Evolutionary conservation across 2,888 invertebrate genomes (phyloP), one percentile per base, ranked within the genome.

Genomic region (Pasiphila rectangulata): DNA sequence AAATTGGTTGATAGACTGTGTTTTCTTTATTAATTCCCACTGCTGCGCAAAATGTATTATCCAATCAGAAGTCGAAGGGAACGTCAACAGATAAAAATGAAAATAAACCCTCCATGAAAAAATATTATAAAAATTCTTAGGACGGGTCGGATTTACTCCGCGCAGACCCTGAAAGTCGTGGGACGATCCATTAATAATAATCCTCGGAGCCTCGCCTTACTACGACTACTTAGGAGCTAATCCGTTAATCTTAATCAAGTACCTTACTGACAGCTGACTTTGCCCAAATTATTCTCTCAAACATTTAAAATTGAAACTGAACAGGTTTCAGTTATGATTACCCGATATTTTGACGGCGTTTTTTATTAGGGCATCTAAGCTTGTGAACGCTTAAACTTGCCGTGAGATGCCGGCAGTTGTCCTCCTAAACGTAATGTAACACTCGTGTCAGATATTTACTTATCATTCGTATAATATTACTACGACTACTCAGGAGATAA

Each of bases 201-300:
- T 64, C 60, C 56, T 53, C 23, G 51, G 51, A 45, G 54, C 58
- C 64, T 50, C 36, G 63, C 63, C 68, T 64, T 63, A 61, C 62
- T 59, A 64, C 51, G 61, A 67, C 68, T 65, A 56, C 66, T 67
- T 65, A 39, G 56, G 43, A 59, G 57, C 56, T 64, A 63, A 69
- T 65, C 62, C 69, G 69, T 72, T 73, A 69, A 75, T 75, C 74
- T 75, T 69, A 68, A 72, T 72, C 69, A 69, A 68, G 61, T 67
- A 61, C 59, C 56, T 54, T 60, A 66, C 69, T 71, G 72, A 75
- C 65, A 67, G 67, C 62, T 61, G 63, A 67, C 60, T 67, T 62
- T 55, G 41, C 46, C 38, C 36, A 51, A 57, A 54, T 54, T 51
- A 53, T 48, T 45, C 48, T 51, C 51, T 46, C 32, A 46, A 52